Base-by-base conservation (phyloP, 1,140 invertebrate genomes). In the Brachionus sp. region DNA sequence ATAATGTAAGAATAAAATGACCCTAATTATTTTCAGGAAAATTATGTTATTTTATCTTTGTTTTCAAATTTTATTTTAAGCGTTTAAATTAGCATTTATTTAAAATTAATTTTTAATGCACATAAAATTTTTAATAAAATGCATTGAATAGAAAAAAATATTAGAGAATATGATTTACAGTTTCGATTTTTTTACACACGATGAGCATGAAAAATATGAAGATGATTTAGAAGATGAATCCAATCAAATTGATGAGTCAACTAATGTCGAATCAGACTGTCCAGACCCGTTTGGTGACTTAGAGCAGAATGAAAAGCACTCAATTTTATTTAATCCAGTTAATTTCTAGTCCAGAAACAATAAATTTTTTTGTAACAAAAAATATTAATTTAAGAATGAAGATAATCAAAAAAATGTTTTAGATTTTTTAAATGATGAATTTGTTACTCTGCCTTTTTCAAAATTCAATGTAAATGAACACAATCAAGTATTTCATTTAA, bases 391-490 rank as follows among this genome's bases (percentile, higher is more conserved):
- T 57, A 7, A 57, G 50, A 57, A 57, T 57, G 16, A n/a, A 9
- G 16, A 23, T 57, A 23, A 3, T 19, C 50, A n/a, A 7, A 2
- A 23, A 7, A 25, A 33, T 12, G 10, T 3, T 0, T 2, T 25
- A 29, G 73, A 77, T 16, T 5, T 44, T 29, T 42, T 9, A 12
- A 77, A 77, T 16, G 29, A 77, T 46, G 73, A 42, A 29, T 77
- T 10, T 77, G 73, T 77, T 16, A 77, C n/a, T 4, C 39, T 77
- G 2, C 73, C 73, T n/a, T 29, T 19, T n/a, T 77, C 68, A 44
- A 70, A 70, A 7, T 44, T 39, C 25, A 70, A 70, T 44, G n/a
- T 70, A 70, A 10, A 70, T 44, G 39, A 70, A 19, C 5, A 33
- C 3, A 44, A 23, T 16, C 3, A 70, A 57, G 50, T 57, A 57